phyloP scores from a whole-genome alignment of 2,888 invertebrate genomes.

The Hipparchia semele region DNA sequence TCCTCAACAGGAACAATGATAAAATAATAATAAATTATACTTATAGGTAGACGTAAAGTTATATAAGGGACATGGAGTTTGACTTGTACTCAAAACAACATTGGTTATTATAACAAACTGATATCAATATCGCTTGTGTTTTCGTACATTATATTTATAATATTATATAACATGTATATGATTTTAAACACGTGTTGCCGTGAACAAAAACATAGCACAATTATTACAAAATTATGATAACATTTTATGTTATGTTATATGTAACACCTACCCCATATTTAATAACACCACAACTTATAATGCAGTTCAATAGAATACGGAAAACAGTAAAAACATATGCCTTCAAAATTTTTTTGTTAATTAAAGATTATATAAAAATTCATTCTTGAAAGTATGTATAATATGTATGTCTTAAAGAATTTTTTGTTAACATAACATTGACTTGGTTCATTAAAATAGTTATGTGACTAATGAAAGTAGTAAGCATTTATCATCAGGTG shows the following conservation, averaged over 20 bases:
- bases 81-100: conserved; percentile 50
- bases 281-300: not conserved
- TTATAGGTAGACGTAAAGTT: conserved; percentile 11
- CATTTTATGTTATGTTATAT: conserved; percentile 26
- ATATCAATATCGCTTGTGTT: conserved; percentile 48
- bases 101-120: conserved; percentile 52
- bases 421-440: too few species aligned
- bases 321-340: not conserved
- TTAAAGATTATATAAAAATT: too few species aligned
- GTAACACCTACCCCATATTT: conserved; percentile 13
- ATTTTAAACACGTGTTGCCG: conserved; percentile 52
- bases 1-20: not conserved
- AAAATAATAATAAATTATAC: conserved; percentile 12
- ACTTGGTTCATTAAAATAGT: too few species aligned
- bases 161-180: conserved; percentile 5
- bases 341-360: not conserved
- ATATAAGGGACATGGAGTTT: conserved; percentile 35
- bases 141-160: conserved; percentile 12
- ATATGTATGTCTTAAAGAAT: too few species aligned
- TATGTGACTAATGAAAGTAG: too few species aligned
- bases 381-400: too few species aligned
- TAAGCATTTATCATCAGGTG: too few species aligned
- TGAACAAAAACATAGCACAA: conserved; percentile 46
- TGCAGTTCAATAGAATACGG: not conserved
- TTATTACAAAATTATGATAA: conserved; percentile 34